Conservation (phyloP, 2,888 invertebrate genomes). For the Yponomeuta malinellus region DNA sequence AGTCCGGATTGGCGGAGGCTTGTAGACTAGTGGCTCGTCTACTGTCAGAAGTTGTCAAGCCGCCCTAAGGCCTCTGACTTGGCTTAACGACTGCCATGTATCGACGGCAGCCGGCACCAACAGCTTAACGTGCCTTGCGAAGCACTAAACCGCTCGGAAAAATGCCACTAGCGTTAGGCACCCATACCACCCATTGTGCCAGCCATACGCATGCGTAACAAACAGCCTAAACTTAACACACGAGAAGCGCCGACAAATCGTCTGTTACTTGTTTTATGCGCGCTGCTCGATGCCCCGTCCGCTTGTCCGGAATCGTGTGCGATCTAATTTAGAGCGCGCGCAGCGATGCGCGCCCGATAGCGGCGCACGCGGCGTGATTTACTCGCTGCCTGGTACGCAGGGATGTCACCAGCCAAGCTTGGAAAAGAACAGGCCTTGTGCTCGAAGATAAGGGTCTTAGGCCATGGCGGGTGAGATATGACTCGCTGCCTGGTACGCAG, state of each 20-base stretch:
- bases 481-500: conserved; percentile 29
- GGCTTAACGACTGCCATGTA: too few species aligned
- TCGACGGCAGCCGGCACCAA: too few species aligned
- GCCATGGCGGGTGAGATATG: not conserved
- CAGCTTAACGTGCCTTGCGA: too few species aligned
- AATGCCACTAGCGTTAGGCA: too few species aligned
- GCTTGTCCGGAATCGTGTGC: conserved; percentile 33
- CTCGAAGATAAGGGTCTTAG: not conserved
- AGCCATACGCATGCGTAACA: too few species aligned
- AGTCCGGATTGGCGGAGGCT: too few species aligned
- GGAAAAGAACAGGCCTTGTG: not conserved
- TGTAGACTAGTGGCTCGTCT: too few species aligned
- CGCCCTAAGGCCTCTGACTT: too few species aligned
- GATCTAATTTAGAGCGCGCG: conserved; percentile 57
- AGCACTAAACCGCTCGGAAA: too few species aligned
- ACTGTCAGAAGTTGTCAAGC: too few species aligned
- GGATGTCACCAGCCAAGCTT: conserved; percentile 11
- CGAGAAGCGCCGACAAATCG: conserved; percentile 36
- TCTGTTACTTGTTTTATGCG: conserved; percentile 22
- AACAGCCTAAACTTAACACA: not conserved
- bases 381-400: conserved; percentile 29
- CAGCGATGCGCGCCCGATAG: conserved; percentile 37
- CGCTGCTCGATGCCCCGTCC: not conserved
- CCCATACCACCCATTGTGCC: too few species aligned
- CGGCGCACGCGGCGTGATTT: conserved; percentile 59